Conservation (phyloP, 2,797 vertebrate genomes). For the Lutjanus argentimaculatus region DNA sequence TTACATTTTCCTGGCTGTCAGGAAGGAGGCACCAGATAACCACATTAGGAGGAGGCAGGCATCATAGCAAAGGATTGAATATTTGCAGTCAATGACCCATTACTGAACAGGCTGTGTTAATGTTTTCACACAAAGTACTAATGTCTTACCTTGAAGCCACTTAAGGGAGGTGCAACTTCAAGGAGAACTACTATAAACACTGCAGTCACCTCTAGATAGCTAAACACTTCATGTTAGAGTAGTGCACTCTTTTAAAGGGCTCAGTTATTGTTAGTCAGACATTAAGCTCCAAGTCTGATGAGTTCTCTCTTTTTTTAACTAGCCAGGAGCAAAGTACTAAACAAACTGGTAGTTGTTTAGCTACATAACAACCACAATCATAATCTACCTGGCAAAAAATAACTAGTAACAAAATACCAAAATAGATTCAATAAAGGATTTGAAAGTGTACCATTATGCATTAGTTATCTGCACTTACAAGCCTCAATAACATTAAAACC, state of each 20-base stretch:
- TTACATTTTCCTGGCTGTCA: slow-evolving; percentile 28
- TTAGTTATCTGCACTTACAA: background rate
- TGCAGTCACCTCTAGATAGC: slow-evolving; percentile 18
- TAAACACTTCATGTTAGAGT: background rate
- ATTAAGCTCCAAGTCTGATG: background rate
- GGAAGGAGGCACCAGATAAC: background rate
- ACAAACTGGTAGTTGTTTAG: background rate
- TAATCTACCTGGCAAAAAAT: background rate
- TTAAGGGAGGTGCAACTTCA: background rate
- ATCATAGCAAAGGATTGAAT: background rate
- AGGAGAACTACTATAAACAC: slow-evolving; percentile 31
- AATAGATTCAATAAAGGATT: background rate
- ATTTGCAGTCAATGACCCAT: slow-evolving; percentile 18
- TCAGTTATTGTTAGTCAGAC: background rate
- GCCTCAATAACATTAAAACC: slow-evolving; percentile 16
- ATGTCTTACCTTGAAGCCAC: background rate
- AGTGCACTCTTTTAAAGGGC: background rate
- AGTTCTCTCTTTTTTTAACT: background rate
- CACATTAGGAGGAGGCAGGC: too few species aligned
- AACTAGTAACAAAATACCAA: background rate
- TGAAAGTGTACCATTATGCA: background rate
- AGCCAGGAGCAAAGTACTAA: background rate
- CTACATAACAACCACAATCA: background rate
- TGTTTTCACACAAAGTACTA: slow-evolving; percentile 11
- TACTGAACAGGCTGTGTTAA: slow-evolving; percentile 12